A percentile compares a stretch with the other conserved stretches of the same genome.
Conservation (phyloP, 23 tunicate species). For the Halocynthia aurantium region DNA sequence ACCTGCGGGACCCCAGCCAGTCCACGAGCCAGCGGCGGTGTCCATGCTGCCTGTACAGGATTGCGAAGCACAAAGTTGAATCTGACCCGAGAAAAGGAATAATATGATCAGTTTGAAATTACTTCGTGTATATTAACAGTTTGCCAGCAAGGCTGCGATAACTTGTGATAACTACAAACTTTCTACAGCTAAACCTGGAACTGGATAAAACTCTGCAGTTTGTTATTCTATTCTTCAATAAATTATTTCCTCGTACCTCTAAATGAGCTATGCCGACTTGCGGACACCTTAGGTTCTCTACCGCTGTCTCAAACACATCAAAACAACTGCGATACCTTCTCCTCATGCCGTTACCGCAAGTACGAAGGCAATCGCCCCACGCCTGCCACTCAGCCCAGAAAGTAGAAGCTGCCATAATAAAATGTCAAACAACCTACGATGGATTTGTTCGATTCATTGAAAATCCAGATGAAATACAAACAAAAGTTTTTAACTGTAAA, state of each 20-base stretch:
- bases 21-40: background rate
- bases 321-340: constrained; percentile 17
- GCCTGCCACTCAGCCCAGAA: constrained; percentile 30
- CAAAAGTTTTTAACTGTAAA: background rate
- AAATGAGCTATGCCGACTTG: constrained; percentile 29
- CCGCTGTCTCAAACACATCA: background rate
- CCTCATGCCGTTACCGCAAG: constrained; percentile 23
- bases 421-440: constrained; percentile 2
- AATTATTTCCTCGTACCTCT: background rate
- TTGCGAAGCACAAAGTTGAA: constrained; percentile 14
- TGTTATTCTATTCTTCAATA: no score
- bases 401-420: background rate
- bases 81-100: background rate
- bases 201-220: no score
- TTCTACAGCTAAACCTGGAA: no score
- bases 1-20: constrained; percentile 15
- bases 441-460: background rate
- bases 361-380: constrained; percentile 22
- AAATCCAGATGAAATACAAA: background rate
- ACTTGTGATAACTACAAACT: no score
- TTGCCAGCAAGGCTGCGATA: no score
- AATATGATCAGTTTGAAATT: no score
- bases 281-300: constrained; percentile 25
- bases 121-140: no score
- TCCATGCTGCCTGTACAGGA: background rate